phyloP scores from a whole-genome alignment of 2,797 vertebrate genomes.

The Poecile montanus region DNA sequence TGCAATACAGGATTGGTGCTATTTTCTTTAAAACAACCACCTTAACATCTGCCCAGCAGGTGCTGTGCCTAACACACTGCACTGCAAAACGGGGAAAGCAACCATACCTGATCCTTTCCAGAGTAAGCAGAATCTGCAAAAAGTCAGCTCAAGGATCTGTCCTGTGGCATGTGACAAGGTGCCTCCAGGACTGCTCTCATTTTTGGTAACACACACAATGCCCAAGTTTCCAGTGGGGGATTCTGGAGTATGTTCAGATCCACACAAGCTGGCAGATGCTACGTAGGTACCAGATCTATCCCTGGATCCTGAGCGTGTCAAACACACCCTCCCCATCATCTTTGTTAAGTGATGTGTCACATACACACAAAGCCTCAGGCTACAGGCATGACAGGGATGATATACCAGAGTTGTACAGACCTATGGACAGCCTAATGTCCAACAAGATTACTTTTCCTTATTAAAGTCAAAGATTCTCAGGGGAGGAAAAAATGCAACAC shows the following conservation, averaged over 20 bases:
- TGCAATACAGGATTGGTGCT: background rate
- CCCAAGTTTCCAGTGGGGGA: accelerated
- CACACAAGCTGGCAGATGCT: background rate
- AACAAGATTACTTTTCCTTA: background rate
- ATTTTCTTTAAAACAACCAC: background rate
- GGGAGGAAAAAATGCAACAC: background rate
- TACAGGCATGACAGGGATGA: background rate
- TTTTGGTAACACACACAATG: background rate
- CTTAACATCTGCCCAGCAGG: background rate
- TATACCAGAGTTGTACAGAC: background rate
- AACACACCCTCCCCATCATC: background rate
- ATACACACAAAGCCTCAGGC: background rate
- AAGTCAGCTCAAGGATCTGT: background rate
- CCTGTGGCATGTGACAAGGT: background rate
- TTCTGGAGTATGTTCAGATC: background rate
- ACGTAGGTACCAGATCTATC: accelerated
- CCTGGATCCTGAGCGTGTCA: background rate
- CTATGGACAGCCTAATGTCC: background rate
- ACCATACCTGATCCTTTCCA: background rate
- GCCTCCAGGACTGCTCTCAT: background rate
- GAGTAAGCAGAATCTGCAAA: background rate
- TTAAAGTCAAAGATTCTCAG: background rate
- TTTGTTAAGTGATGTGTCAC: background rate
- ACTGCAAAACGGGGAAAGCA: background rate
- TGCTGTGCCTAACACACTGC: background rate